Evolutionary conservation across 2,888 invertebrate genomes (phyloP).

Genomic region (Buathra laborator): DNA sequence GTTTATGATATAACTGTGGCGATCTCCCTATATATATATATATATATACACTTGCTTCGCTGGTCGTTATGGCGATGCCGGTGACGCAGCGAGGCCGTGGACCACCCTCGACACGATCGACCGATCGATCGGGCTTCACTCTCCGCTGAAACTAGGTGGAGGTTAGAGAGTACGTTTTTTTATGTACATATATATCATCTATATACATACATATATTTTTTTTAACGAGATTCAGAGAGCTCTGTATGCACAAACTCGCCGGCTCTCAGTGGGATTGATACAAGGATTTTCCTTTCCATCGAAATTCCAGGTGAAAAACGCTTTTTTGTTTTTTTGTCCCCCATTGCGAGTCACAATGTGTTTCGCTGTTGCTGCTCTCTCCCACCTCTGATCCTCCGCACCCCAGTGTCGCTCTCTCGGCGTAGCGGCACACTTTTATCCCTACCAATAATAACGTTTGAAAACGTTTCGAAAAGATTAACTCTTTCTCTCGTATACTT

Average conservation of each 20-base stretch:
- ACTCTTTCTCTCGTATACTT: slow-evolving; percentile 7
- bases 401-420: not conserved
- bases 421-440: slow-evolving; percentile 12
- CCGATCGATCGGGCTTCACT: slow-evolving; percentile 65
- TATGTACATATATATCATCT: not conserved
- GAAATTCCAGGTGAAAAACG: slow-evolving; percentile 46
- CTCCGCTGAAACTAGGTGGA: slow-evolving; percentile 59
- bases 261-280: slow-evolving; percentile 44
- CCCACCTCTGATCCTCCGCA: not conserved
- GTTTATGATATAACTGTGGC: not conserved
- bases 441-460: slow-evolving; percentile 16
- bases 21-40: not conserved
- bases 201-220: slow-evolving; percentile 24
- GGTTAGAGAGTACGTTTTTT: slow-evolving; percentile 46
- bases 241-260: slow-evolving; percentile 34
- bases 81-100: slow-evolving; percentile 53
- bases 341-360: not conserved
- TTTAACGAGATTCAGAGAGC: slow-evolving; percentile 59
- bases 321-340: not conserved
- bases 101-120: slow-evolving; percentile 61
- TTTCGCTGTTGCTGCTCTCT: not conserved
- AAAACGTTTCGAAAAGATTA: slow-evolving; percentile 26
- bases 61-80: slow-evolving; percentile 59
- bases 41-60: slow-evolving; percentile 3
- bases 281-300: slow-evolving; percentile 38